phyloP scores from a whole-genome alignment of 2,113 vertebrate genomes.

The Geococcyx californianus region DNA sequence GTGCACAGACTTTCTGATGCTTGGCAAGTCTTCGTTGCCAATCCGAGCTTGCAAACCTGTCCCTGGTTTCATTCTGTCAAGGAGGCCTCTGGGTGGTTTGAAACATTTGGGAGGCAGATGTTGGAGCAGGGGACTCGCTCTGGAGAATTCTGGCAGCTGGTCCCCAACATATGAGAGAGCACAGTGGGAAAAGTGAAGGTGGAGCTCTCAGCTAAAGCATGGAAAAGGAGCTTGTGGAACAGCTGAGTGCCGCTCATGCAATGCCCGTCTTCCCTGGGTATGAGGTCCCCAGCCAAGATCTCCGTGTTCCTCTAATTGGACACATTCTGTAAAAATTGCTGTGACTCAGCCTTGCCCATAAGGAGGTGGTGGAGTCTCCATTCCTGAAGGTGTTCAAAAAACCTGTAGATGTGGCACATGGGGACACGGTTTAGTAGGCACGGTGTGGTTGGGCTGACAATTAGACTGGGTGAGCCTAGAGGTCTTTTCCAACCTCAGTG shows the following conservation, averaged over 20 bases:
- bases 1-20: neutral
- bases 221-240: neutral
- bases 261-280: neutral
- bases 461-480: too few species aligned
- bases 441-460: too few species aligned
- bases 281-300: neutral
- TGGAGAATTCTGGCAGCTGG: neutral
- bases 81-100: neutral
- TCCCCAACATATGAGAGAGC: neutral
- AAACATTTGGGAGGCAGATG: neutral
- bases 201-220: neutral
- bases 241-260: neutral
- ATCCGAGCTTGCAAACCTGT: neutral
- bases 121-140: neutral
- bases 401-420: too few species aligned
- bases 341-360: neutral
- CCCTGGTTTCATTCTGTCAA: neutral
- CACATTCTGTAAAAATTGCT: neutral
- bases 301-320: neutral
- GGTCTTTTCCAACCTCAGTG: too few species aligned
- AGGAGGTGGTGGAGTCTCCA: neutral
- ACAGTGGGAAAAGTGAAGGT: neutral
- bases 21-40: neutral
- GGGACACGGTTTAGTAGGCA: too few species aligned
- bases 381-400: too few species aligned